Percentiles rank a stretch among this genome's conserved stretches.
Conservation (phyloP, 2,113 vertebrate species). For the Panurus biarmicus region DNA sequence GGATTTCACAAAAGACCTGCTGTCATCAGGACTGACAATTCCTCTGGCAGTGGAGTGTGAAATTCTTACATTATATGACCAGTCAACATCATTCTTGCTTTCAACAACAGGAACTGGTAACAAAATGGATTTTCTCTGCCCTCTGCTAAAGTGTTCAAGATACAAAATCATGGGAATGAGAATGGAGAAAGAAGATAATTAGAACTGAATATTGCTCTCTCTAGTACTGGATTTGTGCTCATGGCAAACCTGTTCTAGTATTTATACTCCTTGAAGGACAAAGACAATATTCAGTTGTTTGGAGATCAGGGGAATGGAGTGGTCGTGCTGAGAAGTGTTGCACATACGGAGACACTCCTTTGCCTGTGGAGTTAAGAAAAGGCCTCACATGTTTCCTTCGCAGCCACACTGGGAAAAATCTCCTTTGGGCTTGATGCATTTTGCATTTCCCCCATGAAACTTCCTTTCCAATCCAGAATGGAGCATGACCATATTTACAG, state of each 20-base stretch:
- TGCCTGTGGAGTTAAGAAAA: neutral
- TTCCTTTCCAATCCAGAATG: neutral
- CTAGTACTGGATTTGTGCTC: neutral
- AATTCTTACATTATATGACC: neutral
- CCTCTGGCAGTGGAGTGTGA: neutral
- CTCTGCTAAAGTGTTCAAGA: neutral
- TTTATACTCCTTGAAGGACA: neutral
- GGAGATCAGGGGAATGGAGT: neutral
- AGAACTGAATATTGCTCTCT: neutral
- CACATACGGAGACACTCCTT: neutral
- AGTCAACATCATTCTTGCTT: neutral
- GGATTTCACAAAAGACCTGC: neutral
- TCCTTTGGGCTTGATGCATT: neutral
- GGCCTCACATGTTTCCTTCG: neutral
- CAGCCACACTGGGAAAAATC: neutral
- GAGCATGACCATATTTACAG: too few species aligned
- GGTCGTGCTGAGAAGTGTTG: neutral
- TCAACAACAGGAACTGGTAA: neutral
- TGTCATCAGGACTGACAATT: neutral
- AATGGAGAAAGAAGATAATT: neutral
- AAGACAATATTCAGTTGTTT: neutral
- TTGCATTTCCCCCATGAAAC: neutral
- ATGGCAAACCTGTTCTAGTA: neutral
- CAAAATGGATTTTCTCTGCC: neutral
- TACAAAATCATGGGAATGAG: neutral